Evolutionary conservation across 2,888 invertebrate species (phyloP), one percentile per base, ranked within the genome.

Genomic region (Rhyacophila evoluta): DNA sequence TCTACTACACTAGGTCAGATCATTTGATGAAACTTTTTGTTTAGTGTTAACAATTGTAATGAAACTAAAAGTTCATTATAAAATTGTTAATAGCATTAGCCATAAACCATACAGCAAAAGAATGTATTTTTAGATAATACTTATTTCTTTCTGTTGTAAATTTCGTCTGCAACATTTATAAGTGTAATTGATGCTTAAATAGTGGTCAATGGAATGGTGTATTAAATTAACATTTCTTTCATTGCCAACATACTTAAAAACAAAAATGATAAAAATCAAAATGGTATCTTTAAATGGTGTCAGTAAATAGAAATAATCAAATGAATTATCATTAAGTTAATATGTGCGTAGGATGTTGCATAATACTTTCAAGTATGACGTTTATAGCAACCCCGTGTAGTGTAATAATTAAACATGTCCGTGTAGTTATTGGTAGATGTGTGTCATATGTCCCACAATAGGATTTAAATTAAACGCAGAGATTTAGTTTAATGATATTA

Each of bases 341-440:
- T 19, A 55, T 55, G 25, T 55, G 25, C 19, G 55, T 55, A 55
- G 55, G 55, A 55, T 55, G 55, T 55, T 55, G 55, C 55, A 55
- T 55, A 55, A 55, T 55, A 55, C 55, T 55, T 19, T 19, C 55
- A 19, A 55, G 15, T 55, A 19, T 55, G 55, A 55, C 55, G 55
- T 55, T 55, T 33, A 28, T 69, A 69, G 69, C 27, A 69, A 28
- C 29, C 33, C 69, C 12, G 29, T 27, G 69, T 69, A 69, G 69
- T 69, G 29, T 69, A 69, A 28, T 69, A 33, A 69, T 69, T 69
- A 19, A 25, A 55, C 10, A 55, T 55, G 55, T 69, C 33, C 69
- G 29, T 69, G 69, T 69, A 69, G 69, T 69, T 29, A 33, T 12
- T 28, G 28, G 69, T 69, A 69, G 28, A 69, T 69, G 69, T 69